Base-by-base conservation (phyloP, 1,140 invertebrate genomes). In the Berghia stephanieae region DNA sequence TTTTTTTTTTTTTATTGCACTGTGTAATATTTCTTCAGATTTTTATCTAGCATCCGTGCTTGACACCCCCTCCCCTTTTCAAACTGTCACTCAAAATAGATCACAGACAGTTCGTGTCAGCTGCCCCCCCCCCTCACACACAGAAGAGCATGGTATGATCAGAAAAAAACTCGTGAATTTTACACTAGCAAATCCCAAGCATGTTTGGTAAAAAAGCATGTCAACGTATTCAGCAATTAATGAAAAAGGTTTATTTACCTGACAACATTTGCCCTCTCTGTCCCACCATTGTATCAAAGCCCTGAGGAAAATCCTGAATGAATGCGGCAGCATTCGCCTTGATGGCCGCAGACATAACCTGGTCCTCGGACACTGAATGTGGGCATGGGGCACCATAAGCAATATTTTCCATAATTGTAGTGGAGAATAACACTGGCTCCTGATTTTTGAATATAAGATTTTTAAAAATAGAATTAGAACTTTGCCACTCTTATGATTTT, bases 341-440 rank as follows among this genome's bases (percentile, higher is more conserved):
- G 63, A 84, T 82, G 8, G 90, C 90, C 63, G 89, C 90, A 44
- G 88, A 81, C 21, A 82, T 77, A 27, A 90, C 84, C 31, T 88
- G 81, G 16, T 86, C 85, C 34, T 83, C 76, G 3, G 86, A 88
- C 21, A 91, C 85, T 34, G 73, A 60, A 16, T 80, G 74, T 10
- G 86, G 83, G 55, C 90, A 80, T 43, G 75, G 75, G 5, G 87
- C 80, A 18, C 91, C 91, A 82, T 91, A 91, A 16, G 85, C 82
- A 38, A 91, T 91, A 80, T 91, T 91, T 13, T 91, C 88, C 72
- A 80, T 84, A 34, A 90, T 85, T 2, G 87, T 84, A 73, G 83
- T 83, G 1, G 91, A 91, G 80, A 91, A 91, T 13, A 91, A 81
- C 0, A 89, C 83, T 27, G 91, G 91, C 69, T 91, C 90, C 87